Evolutionary conservation across 1,140 invertebrate genomes (phyloP).

Genomic region (Zaprionus tsacasi): DNA sequence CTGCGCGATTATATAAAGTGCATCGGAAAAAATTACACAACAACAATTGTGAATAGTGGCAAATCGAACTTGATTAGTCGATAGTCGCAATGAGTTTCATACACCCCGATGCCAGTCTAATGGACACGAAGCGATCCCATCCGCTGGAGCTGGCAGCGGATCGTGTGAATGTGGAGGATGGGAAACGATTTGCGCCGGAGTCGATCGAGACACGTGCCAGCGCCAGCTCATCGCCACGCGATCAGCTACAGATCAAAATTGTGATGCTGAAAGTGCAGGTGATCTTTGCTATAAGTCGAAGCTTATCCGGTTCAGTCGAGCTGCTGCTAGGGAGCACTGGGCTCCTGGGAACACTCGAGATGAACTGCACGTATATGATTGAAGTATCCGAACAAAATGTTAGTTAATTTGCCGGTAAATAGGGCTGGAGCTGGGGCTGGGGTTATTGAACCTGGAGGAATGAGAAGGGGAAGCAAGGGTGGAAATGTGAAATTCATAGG

Average conservation of each 20-base stretch:
- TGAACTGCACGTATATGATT: neutral
- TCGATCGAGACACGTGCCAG: slow-evolving; percentile 22
- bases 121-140: slow-evolving; percentile 24
- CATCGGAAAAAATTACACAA: slow-evolving; percentile 45
- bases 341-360: neutral
- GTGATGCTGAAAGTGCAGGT: slow-evolving; percentile 76
- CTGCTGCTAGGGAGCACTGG: neutral
- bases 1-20: slow-evolving; percentile 68
- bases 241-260: slow-evolving; percentile 66
- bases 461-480: neutral
- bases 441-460: neutral
- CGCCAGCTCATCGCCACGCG: slow-evolving; percentile 8
- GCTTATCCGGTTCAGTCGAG: neutral
- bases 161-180: neutral
- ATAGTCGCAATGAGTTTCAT: slow-evolving; percentile 67
- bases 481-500: neutral
- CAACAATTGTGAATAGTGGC: slow-evolving; percentile 32
- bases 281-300: slow-evolving; percentile 26
- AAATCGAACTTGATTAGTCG: slow-evolving; percentile 5
- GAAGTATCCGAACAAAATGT: neutral
- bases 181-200: neutral
- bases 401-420: neutral
- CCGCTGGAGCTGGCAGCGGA: neutral
- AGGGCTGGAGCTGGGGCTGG: neutral
- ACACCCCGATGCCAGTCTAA: slow-evolving; percentile 64